Conservation (phyloP, 2,113 vertebrate species). For the Dermatemys mawii region DNA sequence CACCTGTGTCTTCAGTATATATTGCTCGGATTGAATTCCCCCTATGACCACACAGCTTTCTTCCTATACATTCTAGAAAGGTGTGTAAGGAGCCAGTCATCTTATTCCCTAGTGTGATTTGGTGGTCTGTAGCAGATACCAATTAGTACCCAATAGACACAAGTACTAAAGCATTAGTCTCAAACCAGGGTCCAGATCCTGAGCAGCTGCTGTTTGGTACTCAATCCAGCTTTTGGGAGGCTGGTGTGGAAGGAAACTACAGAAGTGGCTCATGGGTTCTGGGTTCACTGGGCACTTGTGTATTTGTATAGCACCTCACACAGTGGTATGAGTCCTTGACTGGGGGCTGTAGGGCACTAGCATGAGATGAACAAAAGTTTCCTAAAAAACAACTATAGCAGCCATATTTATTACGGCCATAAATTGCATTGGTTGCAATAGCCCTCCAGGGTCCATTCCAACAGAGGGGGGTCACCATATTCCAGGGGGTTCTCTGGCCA, state of each 20-base stretch:
- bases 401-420: neutral
- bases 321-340: neutral
- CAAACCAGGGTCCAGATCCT: neutral
- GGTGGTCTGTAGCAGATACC: no score
- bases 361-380: neutral
- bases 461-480: no score
- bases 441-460: no score
- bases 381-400: neutral
- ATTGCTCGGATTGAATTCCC: no score
- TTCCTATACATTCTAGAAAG: no score
- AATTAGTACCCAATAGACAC: no score
- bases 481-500: neutral
- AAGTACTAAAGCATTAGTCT: no score
- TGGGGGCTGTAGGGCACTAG: neutral
- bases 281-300: neutral
- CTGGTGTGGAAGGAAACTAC: neutral
- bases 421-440: neutral
- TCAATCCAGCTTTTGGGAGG: neutral
- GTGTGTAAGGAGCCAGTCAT: no score
- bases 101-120: no score
- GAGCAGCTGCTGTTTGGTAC: neutral
- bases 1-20: no score
- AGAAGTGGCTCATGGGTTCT: neutral
- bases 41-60: no score
- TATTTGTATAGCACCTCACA: neutral